phyloP scores from a whole-genome alignment of 2,797 vertebrate genomes.

The Scleropages formosus region DNA sequence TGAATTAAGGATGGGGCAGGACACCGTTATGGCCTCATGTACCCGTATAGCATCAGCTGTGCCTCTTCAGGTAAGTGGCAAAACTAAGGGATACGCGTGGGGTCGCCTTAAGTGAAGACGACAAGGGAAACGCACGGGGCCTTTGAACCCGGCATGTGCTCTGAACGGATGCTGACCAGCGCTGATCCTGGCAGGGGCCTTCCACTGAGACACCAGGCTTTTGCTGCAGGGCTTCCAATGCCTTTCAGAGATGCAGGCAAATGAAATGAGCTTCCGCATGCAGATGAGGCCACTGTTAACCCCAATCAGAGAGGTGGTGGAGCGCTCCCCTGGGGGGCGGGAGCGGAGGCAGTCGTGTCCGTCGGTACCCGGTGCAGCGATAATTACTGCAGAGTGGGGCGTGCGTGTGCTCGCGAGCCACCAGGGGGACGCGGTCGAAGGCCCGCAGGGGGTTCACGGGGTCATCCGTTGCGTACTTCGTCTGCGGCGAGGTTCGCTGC shows the following conservation, averaged over 20 bases:
- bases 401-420: no score
- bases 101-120: no score
- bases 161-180: background rate
- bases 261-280: slow-evolving; percentile 58
- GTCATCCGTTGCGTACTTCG: no score
- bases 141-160: background rate
- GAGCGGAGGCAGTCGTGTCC: background rate
- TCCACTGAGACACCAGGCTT: background rate
- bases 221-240: background rate
- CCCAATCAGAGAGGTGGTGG: slow-evolving; percentile 68
- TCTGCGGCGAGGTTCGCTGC: no score
- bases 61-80: background rate
- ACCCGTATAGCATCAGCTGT: no score
- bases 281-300: slow-evolving; percentile 71
- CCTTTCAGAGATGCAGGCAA: slow-evolving; percentile 25
- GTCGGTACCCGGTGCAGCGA: no score
- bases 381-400: no score
- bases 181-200: background rate
- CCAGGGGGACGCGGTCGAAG: no score
- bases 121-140: background rate
- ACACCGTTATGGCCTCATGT: background rate
- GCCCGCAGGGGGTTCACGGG: no score
- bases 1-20: background rate
- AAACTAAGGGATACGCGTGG: background rate
- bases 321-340: slow-evolving; percentile 30